These are phyloP conservation scores for Folsomia candida DNA, from an alignment of 2,888 invertebrate genomes.

Conservation along the genomic window DNA sequence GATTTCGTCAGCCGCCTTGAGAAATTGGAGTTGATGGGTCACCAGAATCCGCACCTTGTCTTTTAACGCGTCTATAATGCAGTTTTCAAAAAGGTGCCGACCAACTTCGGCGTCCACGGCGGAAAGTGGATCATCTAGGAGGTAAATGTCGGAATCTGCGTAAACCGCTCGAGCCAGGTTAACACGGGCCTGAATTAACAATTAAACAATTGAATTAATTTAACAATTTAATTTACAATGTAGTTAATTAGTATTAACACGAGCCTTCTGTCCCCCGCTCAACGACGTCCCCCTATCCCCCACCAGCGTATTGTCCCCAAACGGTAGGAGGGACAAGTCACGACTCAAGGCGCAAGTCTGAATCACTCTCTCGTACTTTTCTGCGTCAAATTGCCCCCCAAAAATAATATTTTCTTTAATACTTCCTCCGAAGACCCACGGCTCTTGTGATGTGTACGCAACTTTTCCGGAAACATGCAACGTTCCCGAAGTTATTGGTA, in stretches of 20 bases:
- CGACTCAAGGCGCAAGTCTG: slow-evolving; percentile 56
- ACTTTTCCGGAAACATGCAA: slow-evolving; percentile 63
- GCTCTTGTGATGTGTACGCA: slow-evolving; percentile 65
- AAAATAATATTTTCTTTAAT: slow-evolving; percentile 45
- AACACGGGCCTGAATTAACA: slow-evolving; percentile 59
- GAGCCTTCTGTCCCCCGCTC: slow-evolving; percentile 83
- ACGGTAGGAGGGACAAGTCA: slow-evolving; percentile 56
- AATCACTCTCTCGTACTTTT: slow-evolving; percentile 55
- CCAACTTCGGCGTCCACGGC: slow-evolving; percentile 48
- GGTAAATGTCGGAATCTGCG: slow-evolving; percentile 40
- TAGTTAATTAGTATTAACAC: too few species aligned
- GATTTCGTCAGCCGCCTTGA: slow-evolving; percentile 41
- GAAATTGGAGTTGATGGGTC: slow-evolving; percentile 49
- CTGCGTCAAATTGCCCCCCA: slow-evolving; percentile 32
- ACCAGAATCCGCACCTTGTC: slow-evolving; percentile 40
- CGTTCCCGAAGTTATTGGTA: slow-evolving; percentile 63
- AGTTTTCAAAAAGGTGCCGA: slow-evolving; percentile 43
- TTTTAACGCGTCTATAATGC: slow-evolving; percentile 39
- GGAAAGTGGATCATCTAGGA: slow-evolving; percentile 37
- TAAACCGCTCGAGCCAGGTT: slow-evolving; percentile 54
- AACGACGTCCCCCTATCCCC: slow-evolving; percentile 62
- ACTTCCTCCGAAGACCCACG: slow-evolving; percentile 38
- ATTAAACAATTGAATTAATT: background rate
- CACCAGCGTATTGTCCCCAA: slow-evolving; percentile 58
- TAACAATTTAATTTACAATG: background rate